phyloP scores from a whole-genome alignment of 2,113 vertebrate species.

The Pavo muticus region DNA sequence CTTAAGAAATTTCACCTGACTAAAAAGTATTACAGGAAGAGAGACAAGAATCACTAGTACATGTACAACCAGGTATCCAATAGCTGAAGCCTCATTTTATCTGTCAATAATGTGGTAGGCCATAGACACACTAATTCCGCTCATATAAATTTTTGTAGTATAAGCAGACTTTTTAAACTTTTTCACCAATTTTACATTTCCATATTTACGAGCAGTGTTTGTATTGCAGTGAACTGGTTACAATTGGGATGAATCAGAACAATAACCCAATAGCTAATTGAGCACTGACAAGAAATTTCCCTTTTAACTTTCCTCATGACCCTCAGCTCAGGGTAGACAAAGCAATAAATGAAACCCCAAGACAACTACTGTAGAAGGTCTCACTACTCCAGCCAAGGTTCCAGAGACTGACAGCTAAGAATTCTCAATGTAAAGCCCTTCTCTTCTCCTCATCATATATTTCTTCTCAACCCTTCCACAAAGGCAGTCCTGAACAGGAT shows the following conservation, averaged over 20 bases:
- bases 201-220: neutral
- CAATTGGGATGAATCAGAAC: neutral
- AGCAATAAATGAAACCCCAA: neutral
- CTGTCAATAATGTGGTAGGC: neutral
- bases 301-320: neutral
- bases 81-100: neutral
- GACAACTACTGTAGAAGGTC: neutral
- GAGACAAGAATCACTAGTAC: neutral
- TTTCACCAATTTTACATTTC: neutral
- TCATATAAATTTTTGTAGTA: neutral
- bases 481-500: slow-evolving; percentile 47
- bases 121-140: neutral
- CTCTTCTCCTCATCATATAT: slow-evolving; percentile 32
- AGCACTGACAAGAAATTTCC: neutral
- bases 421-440: neutral
- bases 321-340: neutral
- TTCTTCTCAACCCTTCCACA: slow-evolving; percentile 13
- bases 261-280: neutral
- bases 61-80: neutral
- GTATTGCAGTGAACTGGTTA: neutral
- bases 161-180: fast-evolving
- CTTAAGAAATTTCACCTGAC: neutral
- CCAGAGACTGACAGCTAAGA: neutral
- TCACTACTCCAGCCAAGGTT: neutral
- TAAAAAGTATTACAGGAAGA: neutral